Conservation (phyloP, 2,113 vertebrate genomes). For the Caracal caracal region DNA sequence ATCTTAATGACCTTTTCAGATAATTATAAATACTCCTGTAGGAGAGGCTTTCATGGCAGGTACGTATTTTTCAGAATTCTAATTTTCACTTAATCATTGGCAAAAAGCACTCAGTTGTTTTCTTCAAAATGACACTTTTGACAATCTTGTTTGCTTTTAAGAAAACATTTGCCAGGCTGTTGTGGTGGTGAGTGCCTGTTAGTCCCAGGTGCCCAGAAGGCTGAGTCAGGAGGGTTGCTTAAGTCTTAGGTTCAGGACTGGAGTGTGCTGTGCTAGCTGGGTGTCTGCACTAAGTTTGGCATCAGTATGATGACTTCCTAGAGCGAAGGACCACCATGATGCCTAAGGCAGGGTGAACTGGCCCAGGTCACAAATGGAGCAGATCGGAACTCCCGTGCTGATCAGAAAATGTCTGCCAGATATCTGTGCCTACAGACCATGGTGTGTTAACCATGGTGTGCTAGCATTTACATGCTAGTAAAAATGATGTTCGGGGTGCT, state of each 20-base stretch:
- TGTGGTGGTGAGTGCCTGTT: not conserved
- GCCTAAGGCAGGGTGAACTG: not conserved
- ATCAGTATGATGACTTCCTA: not conserved
- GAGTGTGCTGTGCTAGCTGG: not conserved
- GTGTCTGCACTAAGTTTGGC: not conserved
- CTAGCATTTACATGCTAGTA: not conserved
- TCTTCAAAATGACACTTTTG: not conserved
- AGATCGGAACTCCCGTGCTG: not conserved
- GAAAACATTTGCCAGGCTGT: not conserved
- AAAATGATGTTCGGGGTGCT: not conserved
- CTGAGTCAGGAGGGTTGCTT: not conserved
- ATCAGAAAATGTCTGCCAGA: not conserved
- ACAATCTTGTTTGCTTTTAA: not conserved
- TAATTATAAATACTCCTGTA: not conserved
- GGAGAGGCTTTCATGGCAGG: not conserved
- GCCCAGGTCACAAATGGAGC: not conserved
- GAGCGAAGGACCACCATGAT: not conserved
- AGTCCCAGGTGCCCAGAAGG: not conserved
- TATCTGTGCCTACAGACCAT: not conserved
- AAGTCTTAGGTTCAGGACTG: not conserved
- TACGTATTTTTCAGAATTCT: not conserved
- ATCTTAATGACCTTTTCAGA: not conserved
- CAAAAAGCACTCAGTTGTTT: not conserved
- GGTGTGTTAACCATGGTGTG: not conserved
- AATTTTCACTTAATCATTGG: not conserved